Evolutionary conservation across 2,113 vertebrate species (phyloP), one percentile per base, ranked within the genome.

Genomic region (Hypocryptadius cinnamomeus): DNA sequence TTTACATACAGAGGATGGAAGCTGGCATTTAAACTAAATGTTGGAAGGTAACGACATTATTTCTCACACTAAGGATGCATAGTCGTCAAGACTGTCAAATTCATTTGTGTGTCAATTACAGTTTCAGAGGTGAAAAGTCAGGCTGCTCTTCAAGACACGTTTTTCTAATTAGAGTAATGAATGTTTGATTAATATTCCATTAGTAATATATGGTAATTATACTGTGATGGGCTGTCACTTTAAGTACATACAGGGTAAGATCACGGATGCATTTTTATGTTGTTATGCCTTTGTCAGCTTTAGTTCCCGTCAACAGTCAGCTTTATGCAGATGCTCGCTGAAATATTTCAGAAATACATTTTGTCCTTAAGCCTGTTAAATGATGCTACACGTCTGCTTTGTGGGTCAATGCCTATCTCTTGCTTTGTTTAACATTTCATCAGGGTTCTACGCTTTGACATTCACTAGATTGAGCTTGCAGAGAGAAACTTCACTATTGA

Each of bases 51-150:
- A 82, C 87, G 37, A 53, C 33, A 16, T 35, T 66, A 3, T 83
- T 73, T 85, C 59, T 96, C 48, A 53, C 45, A 76, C 69, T 45
- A 81, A 71, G 69, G 79, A 51, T 61, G 71, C 47, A 2, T 15
- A 61, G 57, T 90, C 10, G 0, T 83, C 71, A 65, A 66, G 51
- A 59, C 79, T 77, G 50, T 81, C 80, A 88, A 2, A 87, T 82
- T 63, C 48, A 42, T 91, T 90, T 88, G 66, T 65, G 66, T 87
- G 88, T 94, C 79, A 92, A 9, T 87, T 88, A 31, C 24, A 47
- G 68, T 86, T 95, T 68, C 61, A 93, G 63, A 80, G 93, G 90
- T 92, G 85, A 96, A 84, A 94, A 96, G 94, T 95, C 81, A 74
- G 77, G 57, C 39, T 81, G 72, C 57, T 69, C 93, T 91, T 91